Evolutionary conservation across 2,888 invertebrate species (phyloP).

Genomic region (Thymelicus lineola): DNA sequence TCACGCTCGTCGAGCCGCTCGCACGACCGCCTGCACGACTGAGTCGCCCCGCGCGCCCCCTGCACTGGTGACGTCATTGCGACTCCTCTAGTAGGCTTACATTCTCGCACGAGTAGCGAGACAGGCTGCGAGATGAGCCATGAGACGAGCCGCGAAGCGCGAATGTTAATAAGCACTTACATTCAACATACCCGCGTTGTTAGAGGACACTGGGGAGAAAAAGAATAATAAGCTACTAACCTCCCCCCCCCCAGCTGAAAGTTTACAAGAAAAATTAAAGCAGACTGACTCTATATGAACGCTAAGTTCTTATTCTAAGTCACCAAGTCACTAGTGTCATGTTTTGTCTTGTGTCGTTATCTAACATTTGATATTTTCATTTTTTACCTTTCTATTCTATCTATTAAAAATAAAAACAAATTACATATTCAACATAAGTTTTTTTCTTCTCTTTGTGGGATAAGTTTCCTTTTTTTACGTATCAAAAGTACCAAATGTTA

Average conservation of each 20-base stretch:
- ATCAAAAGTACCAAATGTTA: conserved; percentile 2
- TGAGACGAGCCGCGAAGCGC: too few relatives aligned
- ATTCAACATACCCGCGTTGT: not conserved
- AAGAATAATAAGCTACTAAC: not conserved
- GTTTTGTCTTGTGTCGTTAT: not conserved
- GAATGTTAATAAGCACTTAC: too few relatives aligned
- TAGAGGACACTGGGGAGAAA: not conserved
- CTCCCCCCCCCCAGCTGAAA: not conserved
- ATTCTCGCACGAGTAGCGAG: too few relatives aligned
- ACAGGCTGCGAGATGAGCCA: too few relatives aligned
- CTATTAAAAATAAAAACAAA: not conserved
- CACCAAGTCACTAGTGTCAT: not conserved
- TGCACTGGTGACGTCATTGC: not conserved
- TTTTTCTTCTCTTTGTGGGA: not conserved
- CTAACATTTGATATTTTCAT: not conserved
- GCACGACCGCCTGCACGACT: conserved; percentile 85
- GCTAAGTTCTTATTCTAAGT: not conserved
- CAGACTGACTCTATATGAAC: not conserved
- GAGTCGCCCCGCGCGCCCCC: conserved; percentile 45
- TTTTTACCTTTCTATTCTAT: not conserved
- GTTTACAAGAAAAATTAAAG: too few relatives aligned
- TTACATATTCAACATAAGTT: too few relatives aligned
- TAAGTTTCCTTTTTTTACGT: not conserved
- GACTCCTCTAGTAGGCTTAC: too few relatives aligned
- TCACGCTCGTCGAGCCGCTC: conserved; percentile 90